A percentile compares a stretch with the other conserved stretches of the same genome.
phyloP scores from a whole-genome alignment of 2,888 invertebrate genomes.

The Drosophila neotestacea region DNA sequence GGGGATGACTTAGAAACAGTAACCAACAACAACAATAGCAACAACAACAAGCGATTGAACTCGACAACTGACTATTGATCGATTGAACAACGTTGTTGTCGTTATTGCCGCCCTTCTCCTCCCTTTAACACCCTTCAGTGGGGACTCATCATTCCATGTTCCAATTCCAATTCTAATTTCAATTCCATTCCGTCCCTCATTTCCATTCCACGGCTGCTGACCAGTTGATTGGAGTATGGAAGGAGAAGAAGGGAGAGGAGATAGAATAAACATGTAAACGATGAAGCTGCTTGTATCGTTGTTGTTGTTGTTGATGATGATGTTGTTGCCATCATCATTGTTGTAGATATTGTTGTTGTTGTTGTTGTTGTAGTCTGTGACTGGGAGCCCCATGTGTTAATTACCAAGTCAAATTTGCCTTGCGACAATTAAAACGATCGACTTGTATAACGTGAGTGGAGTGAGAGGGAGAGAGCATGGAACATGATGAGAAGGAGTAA shows the following conservation, averaged over 20 bases:
- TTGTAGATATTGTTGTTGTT: background rate
- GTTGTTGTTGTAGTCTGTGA: slow-evolving; percentile 12
- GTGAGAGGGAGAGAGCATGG: background rate
- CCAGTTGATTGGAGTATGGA: slow-evolving; percentile 15
- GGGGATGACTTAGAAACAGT: slow-evolving; percentile 40
- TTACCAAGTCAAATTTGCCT: slow-evolving; percentile 76
- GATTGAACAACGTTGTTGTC: slow-evolving; percentile 28
- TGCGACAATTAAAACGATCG: slow-evolving; percentile 69
- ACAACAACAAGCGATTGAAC: slow-evolving; percentile 20
- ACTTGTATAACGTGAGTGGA: slow-evolving; percentile 6
- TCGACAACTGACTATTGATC: slow-evolving; percentile 24
- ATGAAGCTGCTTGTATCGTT: slow-evolving; percentile 12
- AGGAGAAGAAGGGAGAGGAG: background rate
- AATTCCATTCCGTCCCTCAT: slow-evolving; percentile 10
- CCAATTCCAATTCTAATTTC: slow-evolving; percentile 11
- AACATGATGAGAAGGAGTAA: background rate
- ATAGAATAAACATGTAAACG: slow-evolving; percentile 29
- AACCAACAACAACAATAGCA: slow-evolving; percentile 25
- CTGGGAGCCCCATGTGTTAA: slow-evolving; percentile 66
- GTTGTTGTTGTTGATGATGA: background rate
- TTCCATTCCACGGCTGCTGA: slow-evolving; percentile 19
- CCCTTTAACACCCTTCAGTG: background rate
- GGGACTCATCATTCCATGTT: background rate
- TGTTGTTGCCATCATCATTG: background rate
- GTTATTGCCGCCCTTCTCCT: background rate